These are phyloP conservation scores for rabbit (Oryctolagus cuniculus) DNA, from an alignment of 2,113 vertebrate genomes.

Conservation along the genomic window DNA sequence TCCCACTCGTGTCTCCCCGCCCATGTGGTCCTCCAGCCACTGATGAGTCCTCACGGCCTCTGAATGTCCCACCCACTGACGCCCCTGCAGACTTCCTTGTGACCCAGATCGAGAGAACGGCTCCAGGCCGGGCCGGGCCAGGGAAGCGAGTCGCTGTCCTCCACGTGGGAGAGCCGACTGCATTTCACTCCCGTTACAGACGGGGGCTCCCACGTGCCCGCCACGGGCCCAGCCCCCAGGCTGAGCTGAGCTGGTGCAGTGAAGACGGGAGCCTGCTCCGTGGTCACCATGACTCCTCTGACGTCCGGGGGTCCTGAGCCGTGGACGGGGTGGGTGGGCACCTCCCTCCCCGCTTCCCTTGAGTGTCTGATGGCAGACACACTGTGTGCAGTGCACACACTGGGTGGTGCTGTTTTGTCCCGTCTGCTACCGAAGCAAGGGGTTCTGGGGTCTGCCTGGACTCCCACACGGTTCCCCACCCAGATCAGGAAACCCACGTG, in stretches of 20 bases:
- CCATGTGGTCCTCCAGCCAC: not conserved
- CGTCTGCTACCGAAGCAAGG: not conserved
- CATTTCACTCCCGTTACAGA: not conserved
- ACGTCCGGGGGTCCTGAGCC: not conserved
- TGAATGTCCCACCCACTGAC: not conserved
- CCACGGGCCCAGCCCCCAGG: not conserved
- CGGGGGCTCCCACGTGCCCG: not conserved
- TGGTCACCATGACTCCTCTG: rapidly evolving
- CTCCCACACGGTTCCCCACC: not conserved
- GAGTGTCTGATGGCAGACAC: not conserved
- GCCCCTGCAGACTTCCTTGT: not conserved
- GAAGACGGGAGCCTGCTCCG: not conserved
- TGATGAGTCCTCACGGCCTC: rapidly evolving
- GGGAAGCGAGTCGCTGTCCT: not conserved
- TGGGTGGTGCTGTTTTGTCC: not conserved
- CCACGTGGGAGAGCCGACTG: not conserved
- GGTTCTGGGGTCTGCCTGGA: not conserved
- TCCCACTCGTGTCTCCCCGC: not conserved
- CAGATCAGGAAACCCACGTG: not conserved
- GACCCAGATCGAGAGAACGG: no score
- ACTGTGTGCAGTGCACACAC: not conserved
- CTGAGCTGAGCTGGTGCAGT: rapidly evolving
- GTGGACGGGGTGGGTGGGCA: rapidly evolving
- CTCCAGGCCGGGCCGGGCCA: rapidly evolving
- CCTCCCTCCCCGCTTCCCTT: not conserved